Percentiles rank a stretch among this genome's conserved stretches.
Evolutionary conservation across 1,140 invertebrate species (phyloP).

Genomic region (Hydropsyche tenuis): DNA sequence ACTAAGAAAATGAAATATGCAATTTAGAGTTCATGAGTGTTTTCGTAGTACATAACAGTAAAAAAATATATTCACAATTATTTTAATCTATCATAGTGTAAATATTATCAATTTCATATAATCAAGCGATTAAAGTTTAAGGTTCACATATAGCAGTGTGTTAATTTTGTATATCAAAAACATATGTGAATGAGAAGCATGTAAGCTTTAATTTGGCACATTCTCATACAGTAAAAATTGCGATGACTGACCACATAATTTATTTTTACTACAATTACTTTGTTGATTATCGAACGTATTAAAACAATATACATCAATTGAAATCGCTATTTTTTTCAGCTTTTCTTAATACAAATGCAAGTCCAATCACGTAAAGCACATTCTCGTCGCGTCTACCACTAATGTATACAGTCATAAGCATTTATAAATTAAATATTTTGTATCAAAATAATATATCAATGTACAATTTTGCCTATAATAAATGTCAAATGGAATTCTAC

Average conservation of each 20-base stretch:
- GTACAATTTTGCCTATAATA: not conserved
- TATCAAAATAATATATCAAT: conserved; percentile 18
- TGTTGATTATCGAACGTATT: too few species aligned
- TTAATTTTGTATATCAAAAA: too few species aligned
- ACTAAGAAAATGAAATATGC: not conserved
- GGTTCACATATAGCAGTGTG: too few species aligned
- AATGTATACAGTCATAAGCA: conserved; percentile 15
- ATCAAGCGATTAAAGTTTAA: too few species aligned
- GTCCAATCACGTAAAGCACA: too few species aligned
- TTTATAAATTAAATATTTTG: conserved; percentile 15
- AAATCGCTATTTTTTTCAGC: too few species aligned
- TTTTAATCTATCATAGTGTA: too few species aligned
- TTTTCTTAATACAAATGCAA: too few species aligned
- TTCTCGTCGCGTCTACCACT: too few species aligned
- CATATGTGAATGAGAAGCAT: not conserved
- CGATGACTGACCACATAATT: not conserved
- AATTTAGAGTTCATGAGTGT: not conserved
- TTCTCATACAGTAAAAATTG: conserved; percentile 5
- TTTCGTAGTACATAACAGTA: not conserved
- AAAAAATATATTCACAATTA: not conserved
- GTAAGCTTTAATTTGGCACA: conserved; percentile 11
- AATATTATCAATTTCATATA: too few species aligned
- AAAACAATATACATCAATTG: too few species aligned
- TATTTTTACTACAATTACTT: not conserved
- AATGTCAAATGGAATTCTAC: not conserved